phyloP scores from a whole-genome alignment of 2,888 invertebrate species.

The Hyles lineata region DNA sequence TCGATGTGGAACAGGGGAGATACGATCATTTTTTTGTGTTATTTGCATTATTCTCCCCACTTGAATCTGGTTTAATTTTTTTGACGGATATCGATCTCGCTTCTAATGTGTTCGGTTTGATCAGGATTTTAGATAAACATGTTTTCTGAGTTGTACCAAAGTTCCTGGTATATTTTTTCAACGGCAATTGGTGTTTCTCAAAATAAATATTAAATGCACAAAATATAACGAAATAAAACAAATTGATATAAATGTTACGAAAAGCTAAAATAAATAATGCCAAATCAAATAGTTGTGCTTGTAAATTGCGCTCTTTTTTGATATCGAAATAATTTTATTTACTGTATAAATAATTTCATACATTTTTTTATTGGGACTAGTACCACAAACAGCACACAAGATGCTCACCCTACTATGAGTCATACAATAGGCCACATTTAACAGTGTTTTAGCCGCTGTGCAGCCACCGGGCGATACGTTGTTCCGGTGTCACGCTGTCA shows the following conservation, averaged over 20 bases:
- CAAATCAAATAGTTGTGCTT: no score
- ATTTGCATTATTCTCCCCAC: conserved; percentile 21
- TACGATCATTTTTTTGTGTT: conserved; percentile 17
- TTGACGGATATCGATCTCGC: not conserved
- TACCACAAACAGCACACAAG: not conserved
- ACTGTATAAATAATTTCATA: no score
- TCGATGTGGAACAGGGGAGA: not conserved
- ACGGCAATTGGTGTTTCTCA: no score
- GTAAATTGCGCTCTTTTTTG: no score
- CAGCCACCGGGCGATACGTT: conserved; percentile 57
- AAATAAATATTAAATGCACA: no score
- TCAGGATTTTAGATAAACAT: not conserved
- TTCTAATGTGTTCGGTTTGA: not conserved
- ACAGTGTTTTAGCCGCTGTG: conserved; percentile 57
- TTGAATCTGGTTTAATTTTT: conserved; percentile 1
- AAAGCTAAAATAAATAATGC: no score
- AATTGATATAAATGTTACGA: no score
- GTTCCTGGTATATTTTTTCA: no score
- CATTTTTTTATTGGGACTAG: not conserved
- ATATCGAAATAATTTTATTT: no score
- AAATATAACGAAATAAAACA: no score
- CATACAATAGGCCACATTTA: conserved; percentile 33
- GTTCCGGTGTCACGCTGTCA: conserved; percentile 68
- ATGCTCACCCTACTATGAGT: conserved; percentile 32
- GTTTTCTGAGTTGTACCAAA: no score